Evolutionary conservation across 2,888 invertebrate genomes (phyloP).

Genomic region (Ceratothoa steindachneri): DNA sequence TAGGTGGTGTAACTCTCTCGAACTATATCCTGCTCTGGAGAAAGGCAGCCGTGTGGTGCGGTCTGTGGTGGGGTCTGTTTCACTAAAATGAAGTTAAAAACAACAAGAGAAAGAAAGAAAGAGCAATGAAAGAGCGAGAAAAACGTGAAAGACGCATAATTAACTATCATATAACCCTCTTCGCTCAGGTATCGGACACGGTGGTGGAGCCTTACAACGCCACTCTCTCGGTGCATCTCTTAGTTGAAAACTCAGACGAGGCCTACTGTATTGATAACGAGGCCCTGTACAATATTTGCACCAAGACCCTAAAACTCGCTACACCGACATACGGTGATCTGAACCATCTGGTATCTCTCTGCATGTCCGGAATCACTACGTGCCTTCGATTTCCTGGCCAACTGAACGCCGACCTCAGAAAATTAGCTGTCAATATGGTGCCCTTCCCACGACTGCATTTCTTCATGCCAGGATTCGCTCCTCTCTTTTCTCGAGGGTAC

Average conservation of each 20-base stretch:
- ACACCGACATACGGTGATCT: slow-evolving; percentile 58
- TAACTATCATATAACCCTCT: background rate
- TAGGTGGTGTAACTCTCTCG: too few species aligned
- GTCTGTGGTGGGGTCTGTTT: too few species aligned
- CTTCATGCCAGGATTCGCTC: slow-evolving; percentile 56
- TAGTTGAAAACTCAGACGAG: slow-evolving; percentile 59
- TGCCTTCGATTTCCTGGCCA: slow-evolving; percentile 60
- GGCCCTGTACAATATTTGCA: slow-evolving; percentile 60
- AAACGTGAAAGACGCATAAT: background rate
- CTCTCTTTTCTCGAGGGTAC: slow-evolving; percentile 41
- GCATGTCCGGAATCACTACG: slow-evolving; percentile 56
- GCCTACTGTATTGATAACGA: slow-evolving; percentile 59
- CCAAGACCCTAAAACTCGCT: slow-evolving; percentile 57
- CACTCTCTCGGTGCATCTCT: slow-evolving; percentile 58
- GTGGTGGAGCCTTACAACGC: slow-evolving; percentile 60
- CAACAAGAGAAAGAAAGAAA: too few species aligned
- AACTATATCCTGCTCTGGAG: too few species aligned
- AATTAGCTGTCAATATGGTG: slow-evolving; percentile 57
- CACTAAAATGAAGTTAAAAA: too few species aligned
- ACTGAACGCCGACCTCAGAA: slow-evolving; percentile 58
- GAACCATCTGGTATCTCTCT: slow-evolving; percentile 54
- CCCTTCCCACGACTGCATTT: slow-evolving; percentile 58
- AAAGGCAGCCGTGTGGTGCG: too few species aligned
- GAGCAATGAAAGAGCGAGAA: background rate
- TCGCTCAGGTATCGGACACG: slow-evolving; percentile 47